phyloP scores from a whole-genome alignment of 2,888 invertebrate species.

The Heteromyza rotundicornis region DNA sequence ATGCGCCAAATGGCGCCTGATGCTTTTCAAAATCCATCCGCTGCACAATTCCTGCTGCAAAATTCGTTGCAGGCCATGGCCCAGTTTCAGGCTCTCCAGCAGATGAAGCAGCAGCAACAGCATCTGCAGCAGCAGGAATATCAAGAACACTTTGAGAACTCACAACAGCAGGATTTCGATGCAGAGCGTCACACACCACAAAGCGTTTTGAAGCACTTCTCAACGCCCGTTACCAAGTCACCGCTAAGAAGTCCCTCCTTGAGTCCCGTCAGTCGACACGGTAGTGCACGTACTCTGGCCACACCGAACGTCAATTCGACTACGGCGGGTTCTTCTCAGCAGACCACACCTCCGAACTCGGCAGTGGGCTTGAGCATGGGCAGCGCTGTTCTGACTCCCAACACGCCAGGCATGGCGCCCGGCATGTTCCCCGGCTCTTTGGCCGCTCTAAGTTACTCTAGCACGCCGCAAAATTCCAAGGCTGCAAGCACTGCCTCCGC shows the following conservation, averaged over 20 bases:
- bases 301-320: conserved; percentile 57
- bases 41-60: conserved; percentile 76
- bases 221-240: conserved; percentile 57
- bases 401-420: conserved; percentile 66
- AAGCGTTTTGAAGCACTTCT: conserved; percentile 61
- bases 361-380: conserved; percentile 47
- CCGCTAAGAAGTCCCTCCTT: conserved; percentile 61
- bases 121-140: conserved; percentile 44
- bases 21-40: conserved; percentile 48
- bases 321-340: conserved; percentile 38
- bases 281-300: conserved; percentile 15
- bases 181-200: conserved; percentile 45
- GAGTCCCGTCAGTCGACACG: conserved; percentile 54
- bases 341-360: conserved; percentile 67
- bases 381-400: conserved; percentile 66
- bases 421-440: conserved; percentile 25
- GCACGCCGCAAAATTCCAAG: conserved; percentile 65
- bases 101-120: conserved; percentile 67
- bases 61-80: conserved; percentile 79
- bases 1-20: conserved; percentile 57
- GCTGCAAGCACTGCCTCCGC: conserved; percentile 63
- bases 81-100: conserved; percentile 81
- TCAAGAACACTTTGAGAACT: not conserved
- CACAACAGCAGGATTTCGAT: conserved; percentile 37
- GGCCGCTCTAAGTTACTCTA: conserved; percentile 38